Conservation (phyloP, 2,113 vertebrate species). For the Synodontis membranacea region DNA sequence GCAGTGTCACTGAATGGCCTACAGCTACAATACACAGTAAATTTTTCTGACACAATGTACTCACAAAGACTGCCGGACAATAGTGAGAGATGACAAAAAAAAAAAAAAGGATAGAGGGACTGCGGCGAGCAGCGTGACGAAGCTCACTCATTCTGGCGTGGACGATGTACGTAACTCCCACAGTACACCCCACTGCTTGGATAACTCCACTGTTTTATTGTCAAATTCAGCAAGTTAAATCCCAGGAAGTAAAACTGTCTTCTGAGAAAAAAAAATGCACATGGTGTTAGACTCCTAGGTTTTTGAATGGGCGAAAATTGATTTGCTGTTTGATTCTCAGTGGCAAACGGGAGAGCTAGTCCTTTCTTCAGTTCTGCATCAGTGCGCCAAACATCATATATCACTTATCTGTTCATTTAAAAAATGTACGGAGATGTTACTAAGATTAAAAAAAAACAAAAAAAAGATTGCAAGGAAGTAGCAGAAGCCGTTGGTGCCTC, state of each 20-base stretch:
- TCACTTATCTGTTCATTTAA: not conserved
- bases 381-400: not conserved
- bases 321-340: not conserved
- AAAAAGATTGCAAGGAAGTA: not conserved
- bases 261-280: slow-evolving; percentile 10
- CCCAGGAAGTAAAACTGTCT: slow-evolving; percentile 32
- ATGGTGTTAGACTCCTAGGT: not conserved
- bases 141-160: slow-evolving; percentile 65
- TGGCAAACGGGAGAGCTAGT: not conserved
- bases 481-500: not conserved
- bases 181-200: slow-evolving; percentile 24
- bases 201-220: slow-evolving; percentile 23
- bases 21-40: slow-evolving; percentile 77
- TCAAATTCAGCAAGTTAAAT: slow-evolving; percentile 23
- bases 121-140: slow-evolving; percentile 70
- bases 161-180: slow-evolving; percentile 23
- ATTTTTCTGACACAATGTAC: slow-evolving; percentile 73
- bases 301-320: not conserved
- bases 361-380: not conserved
- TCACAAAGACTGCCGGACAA: slow-evolving; percentile 74
- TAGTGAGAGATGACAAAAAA: slow-evolving; percentile 71
- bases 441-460: too few relatives aligned
- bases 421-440: not conserved
- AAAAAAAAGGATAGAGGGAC: slow-evolving; percentile 69
- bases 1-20: slow-evolving; percentile 70